Percentiles rank a stretch among this genome's conserved stretches.
phyloP scores from a whole-genome alignment of 2,888 invertebrate genomes.

The Eupithecia pulchellata region DNA sequence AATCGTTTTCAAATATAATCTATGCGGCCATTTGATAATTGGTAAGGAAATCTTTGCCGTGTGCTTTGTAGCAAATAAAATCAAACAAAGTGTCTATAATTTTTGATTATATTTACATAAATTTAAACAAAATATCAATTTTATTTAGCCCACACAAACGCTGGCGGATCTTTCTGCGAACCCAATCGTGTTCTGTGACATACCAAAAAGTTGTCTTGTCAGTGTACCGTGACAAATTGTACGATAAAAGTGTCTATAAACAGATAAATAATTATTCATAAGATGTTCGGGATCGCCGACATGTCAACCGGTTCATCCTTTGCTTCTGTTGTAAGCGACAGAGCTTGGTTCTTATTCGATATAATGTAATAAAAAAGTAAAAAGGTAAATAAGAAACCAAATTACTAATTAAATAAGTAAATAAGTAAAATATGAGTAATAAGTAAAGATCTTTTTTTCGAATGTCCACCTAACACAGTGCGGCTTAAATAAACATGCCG shows the following conservation, averaged over 20 bases:
- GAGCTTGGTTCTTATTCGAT: conserved; percentile 19
- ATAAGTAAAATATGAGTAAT: too few species aligned
- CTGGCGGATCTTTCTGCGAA: background rate
- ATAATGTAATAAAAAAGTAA: too few species aligned
- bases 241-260: conserved; percentile 65
- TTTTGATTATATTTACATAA: background rate
- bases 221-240: conserved; percentile 77
- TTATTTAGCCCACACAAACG: background rate
- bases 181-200: conserved; percentile 59
- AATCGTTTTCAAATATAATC: background rate
- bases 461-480: too few species aligned
- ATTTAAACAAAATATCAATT: background rate
- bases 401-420: too few species aligned
- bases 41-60: background rate
- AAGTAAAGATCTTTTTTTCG: too few species aligned
- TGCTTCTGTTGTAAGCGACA: conserved; percentile 42
- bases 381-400: too few species aligned
- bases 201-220: conserved; percentile 71
- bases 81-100: background rate
- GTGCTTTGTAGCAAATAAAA: background rate
- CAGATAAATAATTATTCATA: conserved; percentile 57
- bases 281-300: conserved; percentile 60
- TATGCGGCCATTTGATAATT: background rate
- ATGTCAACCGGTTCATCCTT: conserved; percentile 43
- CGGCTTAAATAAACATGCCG: too few species aligned